These are phyloP conservation scores for Talpa occidentalis DNA, from an alignment of 2,113 vertebrate species.

Conservation along the genomic window DNA sequence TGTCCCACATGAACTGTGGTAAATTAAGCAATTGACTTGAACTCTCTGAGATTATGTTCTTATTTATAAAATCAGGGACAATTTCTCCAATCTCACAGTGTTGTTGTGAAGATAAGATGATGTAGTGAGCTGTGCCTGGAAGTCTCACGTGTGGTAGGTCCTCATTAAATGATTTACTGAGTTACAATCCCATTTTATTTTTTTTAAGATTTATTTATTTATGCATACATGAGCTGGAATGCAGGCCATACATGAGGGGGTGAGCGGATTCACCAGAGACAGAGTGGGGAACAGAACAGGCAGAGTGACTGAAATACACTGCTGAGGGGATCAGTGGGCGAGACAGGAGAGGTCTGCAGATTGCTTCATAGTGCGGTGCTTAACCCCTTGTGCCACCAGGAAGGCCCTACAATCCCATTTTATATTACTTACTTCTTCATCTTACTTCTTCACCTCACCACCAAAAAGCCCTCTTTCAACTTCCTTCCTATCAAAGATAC, in stretches of 20 bases:
- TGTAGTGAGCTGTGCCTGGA: background rate
- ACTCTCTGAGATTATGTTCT: background rate
- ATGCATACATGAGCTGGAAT: no score
- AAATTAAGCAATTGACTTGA: background rate
- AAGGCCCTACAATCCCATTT: background rate
- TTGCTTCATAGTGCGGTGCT: no score
- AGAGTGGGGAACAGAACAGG: no score
- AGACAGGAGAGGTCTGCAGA: no score
- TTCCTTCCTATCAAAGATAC: background rate
- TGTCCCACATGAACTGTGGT: background rate
- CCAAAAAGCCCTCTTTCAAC: background rate
- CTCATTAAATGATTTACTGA: background rate
- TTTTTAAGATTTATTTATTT: no score
- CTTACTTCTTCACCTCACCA: background rate
- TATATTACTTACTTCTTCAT: no score
- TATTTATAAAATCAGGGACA: constrained; percentile 28
- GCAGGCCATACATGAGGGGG: no score
- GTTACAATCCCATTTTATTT: background rate
- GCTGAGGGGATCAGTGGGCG: no score
- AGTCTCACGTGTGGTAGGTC: background rate
- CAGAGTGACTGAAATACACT: no score
- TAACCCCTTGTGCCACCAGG: no score
- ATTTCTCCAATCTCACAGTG: background rate
- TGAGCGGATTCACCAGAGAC: no score
- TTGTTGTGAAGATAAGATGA: background rate